Base-by-base conservation (phyloP, 1,140 invertebrate genomes). In the Euura saliciscinereae region DNA sequence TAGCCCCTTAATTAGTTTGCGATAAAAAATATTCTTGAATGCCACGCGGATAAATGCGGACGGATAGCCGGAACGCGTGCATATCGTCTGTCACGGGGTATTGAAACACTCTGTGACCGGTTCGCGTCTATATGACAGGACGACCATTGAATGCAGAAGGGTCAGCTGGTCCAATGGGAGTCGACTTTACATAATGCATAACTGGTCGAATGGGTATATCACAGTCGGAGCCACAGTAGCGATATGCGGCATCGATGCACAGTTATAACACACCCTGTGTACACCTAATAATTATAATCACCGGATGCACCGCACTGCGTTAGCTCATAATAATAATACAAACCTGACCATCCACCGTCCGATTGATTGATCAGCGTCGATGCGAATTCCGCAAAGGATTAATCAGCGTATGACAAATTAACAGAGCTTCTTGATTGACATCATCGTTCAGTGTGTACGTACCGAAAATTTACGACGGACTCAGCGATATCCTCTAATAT, bases 211-310 rank as follows among this genome's bases (percentile, higher is more conserved):
- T 28, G 28, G 74, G 78, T 81, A 77, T 79, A 80, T 79, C 73
- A 76, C 75, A 79, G 76, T 80, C 75, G 71, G 78, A 10, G 2
- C 44, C 8, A 13, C 68, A 8, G 46, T 11, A 7, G 46, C 46
- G 6, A 11, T 28, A 11, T 51, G 46, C 46, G 10, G 51, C 51
- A 59, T 59, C 8, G 51, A 8, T 43, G 2, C 71, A 51, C 59
- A 65, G 68, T 45, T 6, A 69, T 45, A 44, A 73, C 45, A n/a
- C 43, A 7, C 8, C 28, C 44, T 11, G 5, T 79, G 78, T 78
- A 77, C 79, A 80, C 73, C 74, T 79, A 76, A 80, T 81, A 77
- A 79, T 77, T 77, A 80, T 79, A 76, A 81, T 80, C 78, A 81
- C 74, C 70, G 76, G 73, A 78, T 73, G 72, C 59, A 66, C 44